These are phyloP conservation scores for Lasioglossum marginatum DNA, from an alignment of 2,888 invertebrate genomes.

Conservation along the genomic window DNA sequence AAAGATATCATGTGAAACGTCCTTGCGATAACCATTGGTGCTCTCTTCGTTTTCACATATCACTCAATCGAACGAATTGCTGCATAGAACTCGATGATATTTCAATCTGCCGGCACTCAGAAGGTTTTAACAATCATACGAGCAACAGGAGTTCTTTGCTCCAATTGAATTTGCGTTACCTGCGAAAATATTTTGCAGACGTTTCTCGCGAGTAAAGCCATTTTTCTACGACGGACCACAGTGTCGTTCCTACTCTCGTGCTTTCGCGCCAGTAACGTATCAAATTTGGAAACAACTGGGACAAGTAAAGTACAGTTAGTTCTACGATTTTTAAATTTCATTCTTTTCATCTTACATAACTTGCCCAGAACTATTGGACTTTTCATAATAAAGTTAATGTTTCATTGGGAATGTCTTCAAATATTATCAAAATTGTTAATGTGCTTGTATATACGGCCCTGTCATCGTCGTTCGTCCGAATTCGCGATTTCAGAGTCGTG, in stretches of 20 bases:
- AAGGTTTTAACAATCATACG: not conserved
- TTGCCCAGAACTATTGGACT: not conserved
- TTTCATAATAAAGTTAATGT: not conserved
- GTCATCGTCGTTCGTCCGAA: conserved; percentile 15
- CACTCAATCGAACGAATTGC: conserved; percentile 12
- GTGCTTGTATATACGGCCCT: conserved; percentile 34
- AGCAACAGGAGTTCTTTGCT: not conserved
- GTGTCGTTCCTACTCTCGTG: conserved; percentile 39
- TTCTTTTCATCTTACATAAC: not conserved
- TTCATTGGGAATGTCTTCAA: not conserved
- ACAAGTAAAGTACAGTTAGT: not conserved
- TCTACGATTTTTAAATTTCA: not conserved
- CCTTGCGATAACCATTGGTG: conserved; percentile 45
- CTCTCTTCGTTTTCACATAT: conserved; percentile 1
- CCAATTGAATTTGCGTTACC: conserved; percentile 68
- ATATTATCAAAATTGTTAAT: not conserved
- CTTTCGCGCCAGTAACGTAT: conserved; percentile 46
- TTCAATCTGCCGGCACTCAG: not conserved
- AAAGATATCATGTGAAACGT: conserved; percentile 35
- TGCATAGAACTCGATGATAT: not conserved
- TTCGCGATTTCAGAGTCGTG: conserved; percentile 10
- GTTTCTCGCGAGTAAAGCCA: conserved; percentile 80
- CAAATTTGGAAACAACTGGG: conserved; percentile 19
- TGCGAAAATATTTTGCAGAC: conserved; percentile 78
- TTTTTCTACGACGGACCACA: conserved; percentile 70